Conservation (phyloP, 2,113 vertebrate genomes). For the Panthera tigris region DNA sequence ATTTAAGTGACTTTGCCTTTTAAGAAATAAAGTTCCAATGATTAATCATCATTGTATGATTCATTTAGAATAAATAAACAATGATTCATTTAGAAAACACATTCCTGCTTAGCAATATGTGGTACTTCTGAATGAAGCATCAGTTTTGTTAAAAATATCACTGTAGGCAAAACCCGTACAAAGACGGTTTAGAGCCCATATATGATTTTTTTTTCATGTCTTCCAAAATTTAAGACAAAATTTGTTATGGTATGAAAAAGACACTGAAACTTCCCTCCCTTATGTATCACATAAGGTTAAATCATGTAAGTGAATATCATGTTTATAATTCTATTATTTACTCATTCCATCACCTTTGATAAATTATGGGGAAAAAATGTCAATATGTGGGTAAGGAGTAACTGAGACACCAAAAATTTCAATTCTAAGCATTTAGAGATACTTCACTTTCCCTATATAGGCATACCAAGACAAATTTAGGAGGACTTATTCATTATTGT, state of each 20-base stretch:
- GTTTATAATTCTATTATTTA: background rate
- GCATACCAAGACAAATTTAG: background rate
- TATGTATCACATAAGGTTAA: background rate
- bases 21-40: conserved; percentile 23
- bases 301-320: background rate
- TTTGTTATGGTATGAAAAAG: background rate
- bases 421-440: background rate
- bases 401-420: background rate
- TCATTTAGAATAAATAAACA: background rate
- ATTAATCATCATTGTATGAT: background rate
- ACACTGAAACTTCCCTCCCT: background rate
- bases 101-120: background rate
- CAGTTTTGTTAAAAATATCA: background rate
- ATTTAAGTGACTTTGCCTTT: conserved; percentile 67
- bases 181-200: background rate
- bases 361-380: background rate
- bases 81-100: background rate
- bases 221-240: background rate
- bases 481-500: background rate
- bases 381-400: background rate
- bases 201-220: background rate
- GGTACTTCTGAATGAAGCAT: rapidly evolving
- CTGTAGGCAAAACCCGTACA: rapidly evolving
- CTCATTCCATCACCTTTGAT: background rate
- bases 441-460: background rate